Conservation (phyloP, 2,113 vertebrate species). For the Speoplatyrhinus poulsoni region DNA sequence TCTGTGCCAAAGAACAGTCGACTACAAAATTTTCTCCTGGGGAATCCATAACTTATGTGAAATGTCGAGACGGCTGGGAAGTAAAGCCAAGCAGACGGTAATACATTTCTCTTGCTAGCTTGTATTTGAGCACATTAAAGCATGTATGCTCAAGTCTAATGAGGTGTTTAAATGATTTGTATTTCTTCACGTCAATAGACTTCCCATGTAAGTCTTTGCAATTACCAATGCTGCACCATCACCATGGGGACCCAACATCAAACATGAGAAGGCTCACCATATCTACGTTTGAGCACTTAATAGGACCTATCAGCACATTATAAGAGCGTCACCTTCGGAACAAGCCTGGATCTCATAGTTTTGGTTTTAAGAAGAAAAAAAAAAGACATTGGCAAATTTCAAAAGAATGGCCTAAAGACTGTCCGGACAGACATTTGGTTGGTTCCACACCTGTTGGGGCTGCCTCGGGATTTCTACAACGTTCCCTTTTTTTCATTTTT, state of each 20-base stretch:
- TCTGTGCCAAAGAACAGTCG: conserved; percentile 82
- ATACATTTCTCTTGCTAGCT: not conserved
- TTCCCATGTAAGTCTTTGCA: conserved; percentile 60
- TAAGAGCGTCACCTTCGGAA: conserved; percentile 17
- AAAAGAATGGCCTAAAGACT: not conserved
- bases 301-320: conserved; percentile 29
- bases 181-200: conserved; percentile 44
- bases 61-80: conserved; percentile 88
- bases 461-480: conserved; percentile 18
- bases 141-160: not conserved
- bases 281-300: conserved; percentile 61
- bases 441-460: conserved; percentile 17
- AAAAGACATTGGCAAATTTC: not conserved
- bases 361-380: conserved; percentile 10
- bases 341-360: conserved; percentile 27
- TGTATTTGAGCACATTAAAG: not conserved
- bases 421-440: not conserved
- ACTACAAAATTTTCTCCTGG: conserved; percentile 82
- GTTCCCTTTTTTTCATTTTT: conserved; percentile 9
- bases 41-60: conserved; percentile 82
- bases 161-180: not conserved
- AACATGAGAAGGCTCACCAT: conserved; percentile 33
- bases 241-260: conserved; percentile 47
- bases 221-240: conserved; percentile 47
- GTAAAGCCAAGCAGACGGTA: conserved; percentile 73